These are phyloP conservation scores for Puma concolor DNA, from an alignment of 2,113 vertebrate species.

Conservation along the genomic window DNA sequence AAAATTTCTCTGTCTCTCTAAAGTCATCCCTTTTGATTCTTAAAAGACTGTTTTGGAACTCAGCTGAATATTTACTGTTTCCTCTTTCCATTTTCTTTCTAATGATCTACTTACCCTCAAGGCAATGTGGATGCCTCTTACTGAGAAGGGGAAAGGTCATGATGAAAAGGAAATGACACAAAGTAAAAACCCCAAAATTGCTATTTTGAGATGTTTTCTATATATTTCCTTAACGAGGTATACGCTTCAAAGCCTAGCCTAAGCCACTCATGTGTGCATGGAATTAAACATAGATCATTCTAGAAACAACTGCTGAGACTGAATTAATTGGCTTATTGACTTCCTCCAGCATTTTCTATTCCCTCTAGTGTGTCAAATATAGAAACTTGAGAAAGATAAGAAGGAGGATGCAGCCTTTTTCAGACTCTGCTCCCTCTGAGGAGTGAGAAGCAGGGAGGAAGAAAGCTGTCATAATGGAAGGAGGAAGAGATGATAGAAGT, in stretches of 20 bases:
- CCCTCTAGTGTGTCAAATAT: neutral
- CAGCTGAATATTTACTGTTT: conserved; percentile 24
- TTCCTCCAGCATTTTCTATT: conserved; percentile 1
- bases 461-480: neutral
- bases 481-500: neutral
- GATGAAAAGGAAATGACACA: conserved; percentile 50
- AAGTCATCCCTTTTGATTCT: conserved; percentile 51
- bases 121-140: conserved; percentile 65
- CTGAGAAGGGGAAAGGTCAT: conserved; percentile 56
- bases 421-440: neutral
- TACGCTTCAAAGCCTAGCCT: neutral
- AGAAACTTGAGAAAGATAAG: neutral
- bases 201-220: conserved; percentile 55
- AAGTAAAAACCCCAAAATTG: conserved; percentile 54
- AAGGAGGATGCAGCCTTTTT: neutral
- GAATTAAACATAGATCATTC: neutral
- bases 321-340: conserved; percentile 15
- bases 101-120: conserved; percentile 71
- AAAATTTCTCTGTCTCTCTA: neutral
- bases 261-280: neutral
- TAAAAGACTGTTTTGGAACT: conserved; percentile 60
- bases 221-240: conserved; percentile 38
- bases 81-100: conserved; percentile 52
- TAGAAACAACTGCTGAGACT: conserved; percentile 23
- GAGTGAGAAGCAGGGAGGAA: neutral